Conservation (phyloP, 2,888 invertebrate genomes). For the Drosophila limbata region DNA sequence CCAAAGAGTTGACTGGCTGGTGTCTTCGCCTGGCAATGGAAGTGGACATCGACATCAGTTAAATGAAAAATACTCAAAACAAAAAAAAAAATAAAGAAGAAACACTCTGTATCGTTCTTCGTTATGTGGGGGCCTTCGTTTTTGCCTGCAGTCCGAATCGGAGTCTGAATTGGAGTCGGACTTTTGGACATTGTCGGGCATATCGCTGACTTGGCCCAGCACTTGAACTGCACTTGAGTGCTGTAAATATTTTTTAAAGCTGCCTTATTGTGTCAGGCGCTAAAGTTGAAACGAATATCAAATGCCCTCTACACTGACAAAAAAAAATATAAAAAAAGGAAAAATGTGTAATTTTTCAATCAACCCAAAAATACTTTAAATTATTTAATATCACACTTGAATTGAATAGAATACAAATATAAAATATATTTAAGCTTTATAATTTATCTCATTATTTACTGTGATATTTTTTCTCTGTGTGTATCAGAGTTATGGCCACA, state of each 20-base stretch:
- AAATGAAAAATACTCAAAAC: constrained; percentile 77
- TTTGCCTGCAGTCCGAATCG: constrained; percentile 42
- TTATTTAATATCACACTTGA: too few relatives aligned
- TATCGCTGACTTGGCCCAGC: constrained; percentile 77
- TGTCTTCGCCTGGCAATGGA: constrained; percentile 68
- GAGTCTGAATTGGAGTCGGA: constrained; percentile 19
- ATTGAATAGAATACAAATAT: too few relatives aligned
- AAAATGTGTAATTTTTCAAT: too few relatives aligned
- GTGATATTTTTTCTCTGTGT: background rate
- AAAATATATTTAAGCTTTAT: too few relatives aligned
- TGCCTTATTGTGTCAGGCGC: constrained; percentile 64
- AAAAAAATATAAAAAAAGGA: too few relatives aligned
- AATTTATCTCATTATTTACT: too few relatives aligned
- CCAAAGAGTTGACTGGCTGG: constrained; percentile 39
- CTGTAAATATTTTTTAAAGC: constrained; percentile 81
- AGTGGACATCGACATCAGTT: constrained; percentile 81
- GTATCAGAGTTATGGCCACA: constrained; percentile 14
- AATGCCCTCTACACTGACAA: constrained; percentile 52
- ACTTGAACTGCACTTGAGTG: constrained; percentile 81
- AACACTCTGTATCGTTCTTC: constrained; percentile 77
- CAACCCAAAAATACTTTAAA: too few relatives aligned
- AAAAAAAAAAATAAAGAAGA: constrained; percentile 48
- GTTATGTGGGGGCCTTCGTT: constrained; percentile 66
- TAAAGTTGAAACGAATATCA: constrained; percentile 70
- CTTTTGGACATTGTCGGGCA: constrained; percentile 58